Evolutionary conservation across 2,797 vertebrate species (phyloP), one percentile per base, ranked within the genome.

Genomic region (Onychomys arenicola): DNA sequence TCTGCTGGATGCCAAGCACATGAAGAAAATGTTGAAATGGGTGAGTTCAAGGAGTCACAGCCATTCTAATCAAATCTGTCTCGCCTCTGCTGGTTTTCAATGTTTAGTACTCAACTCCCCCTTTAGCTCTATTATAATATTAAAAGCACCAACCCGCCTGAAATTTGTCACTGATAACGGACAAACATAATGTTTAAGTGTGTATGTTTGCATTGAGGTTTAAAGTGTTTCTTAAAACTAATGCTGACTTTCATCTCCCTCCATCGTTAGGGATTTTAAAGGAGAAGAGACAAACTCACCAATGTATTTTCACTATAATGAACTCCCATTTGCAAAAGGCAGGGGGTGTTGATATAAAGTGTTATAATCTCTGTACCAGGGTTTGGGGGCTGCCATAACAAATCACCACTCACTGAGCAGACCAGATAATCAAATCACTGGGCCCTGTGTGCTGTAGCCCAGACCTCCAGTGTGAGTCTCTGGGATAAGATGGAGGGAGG

Each of bases 301-400:
- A 89, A 85, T 17, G 34, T n/a, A 61, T 92, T 93, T 96, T 97
- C 43, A 81, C 71, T 96, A 11, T 92, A 90, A 93, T 86, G 94
- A 61, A 34, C 85, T 93, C 90, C 17, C 11, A 16, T 97, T 97
- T 97, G 80, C 55, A 89, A 84, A 94, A 77, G 59, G 9, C 75
- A 76, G 61, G 6, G 16, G 32, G 73, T 90, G 34, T 96, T 97
- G 80, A 78, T 93, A 14, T 90, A 80, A 94, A 83, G 27, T 59
- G 7, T 83, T 57, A 83, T 43, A 82, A 89, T 88, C 92, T 96
- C 55, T 75, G 0, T 46, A 27, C 90, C 63, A 73, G 40, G 95
- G 90, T 91, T 93, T 69, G 86, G 4, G 59, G 34, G 69, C 46
- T 52, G 55, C 43, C 83, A 0, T 80, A 76, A 93, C 8, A 78